These are phyloP conservation scores for Conomelus anceps DNA, from an alignment of 2,888 invertebrate species.

Conservation along the genomic window DNA sequence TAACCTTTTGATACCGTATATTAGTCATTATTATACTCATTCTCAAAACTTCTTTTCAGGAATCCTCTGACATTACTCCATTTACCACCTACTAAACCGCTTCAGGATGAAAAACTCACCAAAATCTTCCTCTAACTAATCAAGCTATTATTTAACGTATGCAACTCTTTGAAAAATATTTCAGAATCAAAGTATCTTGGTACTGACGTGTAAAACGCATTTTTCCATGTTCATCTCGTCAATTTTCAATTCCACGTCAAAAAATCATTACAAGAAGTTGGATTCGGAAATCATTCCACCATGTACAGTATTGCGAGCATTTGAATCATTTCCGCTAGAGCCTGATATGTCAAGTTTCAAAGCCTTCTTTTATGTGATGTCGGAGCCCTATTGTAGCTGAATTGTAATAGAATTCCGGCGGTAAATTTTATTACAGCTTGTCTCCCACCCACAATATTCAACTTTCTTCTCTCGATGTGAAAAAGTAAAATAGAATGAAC, in stretches of 20 bases:
- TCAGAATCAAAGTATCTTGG: too few species aligned
- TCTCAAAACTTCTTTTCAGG: too few species aligned
- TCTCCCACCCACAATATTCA: background rate
- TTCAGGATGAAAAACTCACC: too few species aligned
- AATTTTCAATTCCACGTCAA: background rate
- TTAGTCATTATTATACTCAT: too few species aligned
- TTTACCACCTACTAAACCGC: too few species aligned
- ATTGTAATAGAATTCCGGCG: background rate
- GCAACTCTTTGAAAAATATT: too few species aligned
- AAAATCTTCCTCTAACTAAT: too few species aligned
- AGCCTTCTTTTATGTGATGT: background rate
- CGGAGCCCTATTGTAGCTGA: background rate
- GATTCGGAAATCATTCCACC: background rate
- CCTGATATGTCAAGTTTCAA: background rate
- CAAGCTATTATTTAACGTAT: too few species aligned
- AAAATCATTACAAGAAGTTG: background rate
- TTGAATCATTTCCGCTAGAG: background rate
- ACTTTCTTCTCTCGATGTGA: background rate
- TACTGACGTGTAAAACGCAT: too few species aligned
- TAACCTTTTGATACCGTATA: too few species aligned
- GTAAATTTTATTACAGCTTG: background rate
- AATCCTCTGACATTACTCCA: too few species aligned
- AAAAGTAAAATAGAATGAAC: background rate
- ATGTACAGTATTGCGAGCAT: background rate
- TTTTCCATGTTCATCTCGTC: too few species aligned